Base-by-base conservation (phyloP, 2,797 vertebrate genomes). In the Labroides dimidiatus region DNA sequence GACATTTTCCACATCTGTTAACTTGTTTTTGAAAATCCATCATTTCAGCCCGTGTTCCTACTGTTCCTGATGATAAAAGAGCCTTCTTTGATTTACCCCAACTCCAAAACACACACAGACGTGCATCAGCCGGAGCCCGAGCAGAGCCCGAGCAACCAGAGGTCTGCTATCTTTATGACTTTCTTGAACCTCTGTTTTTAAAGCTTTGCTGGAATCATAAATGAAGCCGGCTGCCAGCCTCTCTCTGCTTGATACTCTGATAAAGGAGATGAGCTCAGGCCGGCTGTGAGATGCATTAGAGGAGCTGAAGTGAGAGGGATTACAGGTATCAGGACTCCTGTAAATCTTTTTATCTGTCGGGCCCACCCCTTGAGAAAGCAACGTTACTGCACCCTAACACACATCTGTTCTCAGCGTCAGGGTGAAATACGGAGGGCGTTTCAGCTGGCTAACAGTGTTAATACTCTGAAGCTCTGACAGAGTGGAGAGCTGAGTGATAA, bases 1-100 rank as follows among this genome's bases (percentile, higher is more conserved):
- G 87, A 90, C 84, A 85, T 85, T 87, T 85, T 83, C 70, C 68
- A 61, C 68, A 49, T 59, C 75, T 79, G 72, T 73, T 73, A 69
- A 47, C 69, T 37, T 69, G 69, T 36, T 68, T 66, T 64, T 60
- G 19, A 43, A 23, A 63, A 23, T 55, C 69, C 59, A 68, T 74
- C 78, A 69, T 44, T 58, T 42, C 56, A n/a, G 33, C 30, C 23
- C 55, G 17, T 20, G 49, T 59, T 45, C 49, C 16, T 43, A 16
- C 49, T 54, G 20, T 33, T 55, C 72, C 45, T 20, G 65, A 65
- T 60, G 57, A 61, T 75, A 59, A 81, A 75, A 81, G 78, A 56
- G 14, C 62, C 53, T 71, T 44, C 53, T 23, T 23, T 51, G 60
- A 62, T 76, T 82, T 39, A 65, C 53, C 54, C 56, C 12, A 11